A percentile compares a stretch with the other conserved stretches of the same genome.
These are phyloP conservation scores for Drosophila sordidula DNA, from an alignment of 2,888 invertebrate genomes.

Conservation along the genomic window DNA sequence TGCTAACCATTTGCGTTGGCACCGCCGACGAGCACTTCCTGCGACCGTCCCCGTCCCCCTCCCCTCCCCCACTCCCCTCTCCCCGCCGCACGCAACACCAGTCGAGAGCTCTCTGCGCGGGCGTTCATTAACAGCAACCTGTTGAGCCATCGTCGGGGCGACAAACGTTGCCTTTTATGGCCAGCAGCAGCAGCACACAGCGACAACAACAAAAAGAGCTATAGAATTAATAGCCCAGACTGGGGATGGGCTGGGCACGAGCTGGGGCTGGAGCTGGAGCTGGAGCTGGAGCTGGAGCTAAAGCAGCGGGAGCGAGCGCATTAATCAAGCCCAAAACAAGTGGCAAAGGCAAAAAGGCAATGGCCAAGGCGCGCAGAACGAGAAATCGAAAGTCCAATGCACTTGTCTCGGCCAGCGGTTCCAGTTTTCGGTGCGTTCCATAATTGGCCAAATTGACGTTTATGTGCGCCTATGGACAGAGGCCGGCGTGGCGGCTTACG, in stretches of 20 bases:
- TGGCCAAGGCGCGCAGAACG: slow-evolving; percentile 35
- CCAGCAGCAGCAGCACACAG: slow-evolving; percentile 40
- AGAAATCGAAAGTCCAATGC: slow-evolving; percentile 77
- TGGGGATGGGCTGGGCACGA: slow-evolving; percentile 61
- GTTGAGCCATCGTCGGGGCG: slow-evolving; percentile 73
- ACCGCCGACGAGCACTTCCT: slow-evolving; percentile 60
- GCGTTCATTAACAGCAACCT: slow-evolving; percentile 79
- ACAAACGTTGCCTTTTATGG: slow-evolving; percentile 77
- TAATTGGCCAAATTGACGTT: slow-evolving; percentile 79
- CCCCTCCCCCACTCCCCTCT: too few species aligned
- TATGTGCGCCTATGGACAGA: slow-evolving; percentile 62
- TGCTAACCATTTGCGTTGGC: slow-evolving; percentile 80
- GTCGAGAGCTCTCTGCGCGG: slow-evolving; percentile 54
- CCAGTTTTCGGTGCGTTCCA: slow-evolving; percentile 60
- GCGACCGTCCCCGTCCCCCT: not conserved
- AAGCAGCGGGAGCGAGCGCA: slow-evolving; percentile 64
- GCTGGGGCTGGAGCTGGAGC: slow-evolving; percentile 29
- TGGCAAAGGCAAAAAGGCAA: slow-evolving; percentile 52
- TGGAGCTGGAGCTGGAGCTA: slow-evolving; percentile 18
- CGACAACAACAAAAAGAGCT: slow-evolving; percentile 36
- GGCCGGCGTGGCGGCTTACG: slow-evolving; percentile 46
- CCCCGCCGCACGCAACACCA: not conserved
- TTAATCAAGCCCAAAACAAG: slow-evolving; percentile 74
- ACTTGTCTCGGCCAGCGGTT: slow-evolving; percentile 59
- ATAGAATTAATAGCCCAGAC: slow-evolving; percentile 71